Base-by-base conservation (phyloP, 1,140 invertebrate genomes). In the Pachypeltis micranthus region DNA sequence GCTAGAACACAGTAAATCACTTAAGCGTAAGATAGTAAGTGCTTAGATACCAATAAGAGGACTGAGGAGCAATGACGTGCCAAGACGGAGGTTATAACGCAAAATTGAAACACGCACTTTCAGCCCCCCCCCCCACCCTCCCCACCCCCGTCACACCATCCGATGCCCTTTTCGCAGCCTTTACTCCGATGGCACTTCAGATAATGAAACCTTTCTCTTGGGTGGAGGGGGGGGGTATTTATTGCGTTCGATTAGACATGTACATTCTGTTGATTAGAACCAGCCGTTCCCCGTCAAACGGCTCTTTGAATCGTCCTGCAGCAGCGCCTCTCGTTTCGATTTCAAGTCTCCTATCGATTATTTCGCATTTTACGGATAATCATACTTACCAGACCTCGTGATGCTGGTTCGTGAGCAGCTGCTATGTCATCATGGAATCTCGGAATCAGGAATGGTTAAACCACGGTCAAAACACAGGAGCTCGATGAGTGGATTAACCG, bases 31-130 rank as follows among this genome's bases (percentile, higher is more conserved):
- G 47, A 51, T 51, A 51, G 47, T 51, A 51, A 51, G 47, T 51
- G 47, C 47, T 51, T 51, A 51, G 47, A 21, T 51, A 51, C 23
- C 47, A 51, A 51, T 51, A 51, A 21, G 47, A 21, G 47, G 12
- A 51, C n/a, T n/a, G 47, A 21, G 12, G 47, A 21, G 47, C 47
- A 10, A 51, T 51, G 47, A 51, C 47, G 47, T 51, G 47, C 47
- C 47, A n/a, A 7, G 47, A 3, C 34, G 34, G 47, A 21, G 7
- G 47, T 21, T 51, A 51, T 51, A 51, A 51, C 47, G 47, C 47
- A 21, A 51, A 51, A 51, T 51, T 51, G 47, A 51, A 51, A 51
- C 47, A 51, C 47, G 47, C 47, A 65, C 62, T 65, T 65, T 39
- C 31, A 10, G 10, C 12, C 47, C 12, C 4, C 47, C 10, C 21